Evolutionary conservation across 2,888 invertebrate genomes (phyloP).

Genomic region (Acanthosepion pharaonis): DNA sequence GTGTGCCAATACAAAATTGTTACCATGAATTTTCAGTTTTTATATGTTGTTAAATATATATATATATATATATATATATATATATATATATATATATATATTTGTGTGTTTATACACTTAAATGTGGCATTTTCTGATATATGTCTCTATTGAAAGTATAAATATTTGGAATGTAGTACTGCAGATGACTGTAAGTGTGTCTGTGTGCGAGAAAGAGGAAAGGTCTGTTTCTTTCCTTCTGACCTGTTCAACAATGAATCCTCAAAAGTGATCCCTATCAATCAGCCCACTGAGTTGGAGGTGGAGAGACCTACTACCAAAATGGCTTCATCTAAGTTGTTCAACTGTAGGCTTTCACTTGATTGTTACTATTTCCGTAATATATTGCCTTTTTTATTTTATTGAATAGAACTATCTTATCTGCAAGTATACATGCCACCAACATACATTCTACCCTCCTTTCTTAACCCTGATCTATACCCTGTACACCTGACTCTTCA

Average conservation of each 20-base stretch:
- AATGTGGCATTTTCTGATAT: too few relatives aligned
- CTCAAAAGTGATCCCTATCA: background rate
- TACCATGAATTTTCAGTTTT: too few relatives aligned
- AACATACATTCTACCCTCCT: background rate
- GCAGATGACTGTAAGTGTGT: background rate
- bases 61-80: too few relatives aligned
- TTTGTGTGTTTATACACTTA: too few relatives aligned
- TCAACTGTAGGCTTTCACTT: background rate
- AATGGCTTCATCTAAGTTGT: constrained; percentile 12
- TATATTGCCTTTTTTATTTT: background rate
- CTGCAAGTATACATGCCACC: background rate
- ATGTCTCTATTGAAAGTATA: too few relatives aligned
- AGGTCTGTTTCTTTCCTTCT: background rate
- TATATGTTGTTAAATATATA: too few relatives aligned
- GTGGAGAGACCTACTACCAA: background rate
- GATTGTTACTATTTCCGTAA: constrained; percentile 1
- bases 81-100: too few relatives aligned
- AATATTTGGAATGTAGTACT: too few relatives aligned
- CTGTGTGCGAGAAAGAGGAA: background rate
- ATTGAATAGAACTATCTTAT: constrained; percentile 16
- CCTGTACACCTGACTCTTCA: background rate
- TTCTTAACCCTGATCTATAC: background rate
- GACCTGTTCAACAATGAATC: background rate
- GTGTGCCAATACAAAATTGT: background rate
- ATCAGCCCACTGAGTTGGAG: background rate